These are phyloP conservation scores for Lepus oiostolus DNA, from an alignment of 2,797 vertebrate species.

Conservation along the genomic window DNA sequence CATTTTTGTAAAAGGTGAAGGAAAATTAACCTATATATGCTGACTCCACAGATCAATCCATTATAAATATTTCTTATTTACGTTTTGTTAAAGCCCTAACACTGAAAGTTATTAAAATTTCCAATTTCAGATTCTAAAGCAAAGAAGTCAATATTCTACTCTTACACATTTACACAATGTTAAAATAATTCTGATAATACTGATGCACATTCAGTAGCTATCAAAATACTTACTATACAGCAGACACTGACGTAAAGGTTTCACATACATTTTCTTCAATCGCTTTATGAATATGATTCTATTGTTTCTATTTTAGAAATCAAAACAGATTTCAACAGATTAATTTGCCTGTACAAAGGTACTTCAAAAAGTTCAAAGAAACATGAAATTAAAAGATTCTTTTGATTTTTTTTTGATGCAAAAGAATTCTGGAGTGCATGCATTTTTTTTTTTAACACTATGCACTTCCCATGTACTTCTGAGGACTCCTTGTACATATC, in stretches of 20 bases:
- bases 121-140: not conserved
- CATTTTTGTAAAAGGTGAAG: no score
- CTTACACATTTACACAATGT: not conserved
- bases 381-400: no score
- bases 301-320: not conserved
- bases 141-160: not conserved
- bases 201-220: not conserved
- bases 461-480: no score
- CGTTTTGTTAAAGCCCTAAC: slow-evolving; percentile 23
- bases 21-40: not conserved
- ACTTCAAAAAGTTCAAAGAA: no score
- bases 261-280: not conserved
- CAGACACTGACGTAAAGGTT: not conserved
- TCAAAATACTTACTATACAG: not conserved
- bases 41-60: not conserved
- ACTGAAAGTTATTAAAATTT: not conserved
- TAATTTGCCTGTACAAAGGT: not conserved
- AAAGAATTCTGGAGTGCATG: no score
- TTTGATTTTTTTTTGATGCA: no score
- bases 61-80: not conserved
- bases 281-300: not conserved
- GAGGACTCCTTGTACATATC: no score
- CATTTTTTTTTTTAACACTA: no score
- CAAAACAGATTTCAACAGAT: not conserved
- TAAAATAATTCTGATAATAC: not conserved